These are phyloP conservation scores for Polydesmus complanatus DNA, from an alignment of 2,888 invertebrate genomes.

Conservation along the genomic window DNA sequence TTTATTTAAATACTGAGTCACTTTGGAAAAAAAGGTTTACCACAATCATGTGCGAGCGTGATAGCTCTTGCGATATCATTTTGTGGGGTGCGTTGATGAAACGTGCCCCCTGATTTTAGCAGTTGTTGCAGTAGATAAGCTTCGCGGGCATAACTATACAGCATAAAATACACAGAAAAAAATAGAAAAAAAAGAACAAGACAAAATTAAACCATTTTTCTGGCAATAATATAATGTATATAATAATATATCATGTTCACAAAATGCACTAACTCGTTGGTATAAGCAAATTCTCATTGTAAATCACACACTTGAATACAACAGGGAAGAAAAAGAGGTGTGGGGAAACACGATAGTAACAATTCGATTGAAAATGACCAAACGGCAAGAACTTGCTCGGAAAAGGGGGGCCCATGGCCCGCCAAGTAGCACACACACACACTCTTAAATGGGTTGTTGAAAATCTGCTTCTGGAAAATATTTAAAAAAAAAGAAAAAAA, in stretches of 20 bases:
- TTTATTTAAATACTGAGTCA: constrained; percentile 1
- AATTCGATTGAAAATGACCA: not conserved
- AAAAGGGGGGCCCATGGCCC: not conserved
- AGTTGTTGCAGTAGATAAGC: too few species aligned
- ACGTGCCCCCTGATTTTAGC: constrained; percentile 16
- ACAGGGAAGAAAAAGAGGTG: not conserved
- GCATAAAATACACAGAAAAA: constrained; percentile 21
- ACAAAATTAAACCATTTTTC: constrained; percentile 18
- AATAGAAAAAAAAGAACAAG: constrained; percentile 19
- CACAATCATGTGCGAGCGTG: constrained; percentile 18
- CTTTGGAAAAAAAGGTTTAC: constrained; percentile 19
- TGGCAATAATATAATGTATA: not conserved
- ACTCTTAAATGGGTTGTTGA: not conserved
- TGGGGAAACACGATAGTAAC: not conserved
- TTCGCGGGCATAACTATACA: constrained; percentile 20
- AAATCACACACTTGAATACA: too few species aligned
- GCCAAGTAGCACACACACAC: not conserved
- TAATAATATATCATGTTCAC: too few species aligned
- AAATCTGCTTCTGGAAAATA: not conserved
- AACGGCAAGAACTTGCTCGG: not conserved
- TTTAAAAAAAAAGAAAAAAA: not conserved
- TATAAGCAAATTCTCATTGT: too few species aligned
- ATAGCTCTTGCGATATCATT: constrained; percentile 18
- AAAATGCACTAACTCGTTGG: too few species aligned
- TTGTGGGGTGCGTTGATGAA: constrained; percentile 17